These are phyloP conservation scores for Trichonephila inaurata DNA, from an alignment of 1,140 invertebrate genomes.

Conservation along the genomic window DNA sequence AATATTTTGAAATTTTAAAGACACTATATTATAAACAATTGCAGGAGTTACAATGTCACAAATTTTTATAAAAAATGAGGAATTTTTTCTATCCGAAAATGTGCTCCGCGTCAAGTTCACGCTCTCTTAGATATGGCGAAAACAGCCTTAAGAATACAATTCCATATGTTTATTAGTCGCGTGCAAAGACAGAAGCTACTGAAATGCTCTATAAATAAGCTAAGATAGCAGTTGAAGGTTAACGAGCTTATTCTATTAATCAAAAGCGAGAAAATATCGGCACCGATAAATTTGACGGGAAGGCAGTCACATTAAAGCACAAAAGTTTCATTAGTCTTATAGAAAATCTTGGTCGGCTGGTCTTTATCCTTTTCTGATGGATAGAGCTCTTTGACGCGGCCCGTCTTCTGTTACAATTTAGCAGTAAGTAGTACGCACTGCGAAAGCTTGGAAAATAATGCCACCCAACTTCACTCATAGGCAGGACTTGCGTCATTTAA, in stretches of 20 bases:
- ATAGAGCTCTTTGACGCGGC: constrained; percentile 40
- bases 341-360: background rate
- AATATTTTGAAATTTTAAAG: too few relatives aligned
- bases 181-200: background rate
- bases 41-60: too few relatives aligned
- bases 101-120: too few relatives aligned
- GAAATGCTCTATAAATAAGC: constrained; percentile 31
- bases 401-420: constrained; percentile 48
- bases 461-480: constrained; percentile 22
- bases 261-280: constrained; percentile 39
- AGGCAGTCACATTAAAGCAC: constrained; percentile 40
- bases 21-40: too few relatives aligned
- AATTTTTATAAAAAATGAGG: too few relatives aligned
- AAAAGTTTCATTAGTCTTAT: constrained; percentile 32
- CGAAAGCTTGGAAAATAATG: constrained; percentile 51
- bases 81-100: too few relatives aligned
- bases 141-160: too few relatives aligned
- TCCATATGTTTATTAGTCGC: background rate
- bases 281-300: constrained; percentile 47
- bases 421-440: constrained; percentile 9
- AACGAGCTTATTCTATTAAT: constrained; percentile 53
- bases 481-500: background rate
- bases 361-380: constrained; percentile 40
- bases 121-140: too few relatives aligned
- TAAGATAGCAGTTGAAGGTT: constrained; percentile 21